Base-by-base conservation (phyloP, 1,140 invertebrate genomes). In the Polypedilum pembai region DNA sequence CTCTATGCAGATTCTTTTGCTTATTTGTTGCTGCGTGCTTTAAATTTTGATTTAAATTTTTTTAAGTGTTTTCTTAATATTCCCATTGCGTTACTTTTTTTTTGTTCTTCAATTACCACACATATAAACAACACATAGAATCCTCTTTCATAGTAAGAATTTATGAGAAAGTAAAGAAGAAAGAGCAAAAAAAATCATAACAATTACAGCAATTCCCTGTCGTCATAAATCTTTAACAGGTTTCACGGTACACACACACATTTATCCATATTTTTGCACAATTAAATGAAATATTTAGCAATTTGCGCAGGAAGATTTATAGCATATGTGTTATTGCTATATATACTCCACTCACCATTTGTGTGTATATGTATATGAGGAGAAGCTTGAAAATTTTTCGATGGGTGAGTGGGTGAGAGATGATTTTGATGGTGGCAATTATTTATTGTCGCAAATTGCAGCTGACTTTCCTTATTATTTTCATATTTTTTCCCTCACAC, bases 201-300 rank as follows among this genome's bases (percentile, higher is more conserved):
- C 45, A 56, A 56, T 56, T 56, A 56, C 45, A 56, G 45, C 45
- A 56, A 56, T 56, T 56, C 45, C 45, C 12, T 56, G 45, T 56
- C 45, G 45, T 56, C 45, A 56, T 56, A 56, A 56, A 56, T 56
- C 45, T 56, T 56, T 56, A 56, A 56, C 45, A 56, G 45, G 45
- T 56, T 56, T 56, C 45, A 56, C 45, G 45, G 45, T 56, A 56
- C 12, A 56, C 45, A 56, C 45, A 56, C 24, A 33, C 24, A 33
- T 33, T 33, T 56, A 56, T 56, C 45, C 45, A 56, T 56, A 56
- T 56, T 56, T 56, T 56, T 56, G 45, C 45, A 56, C 45, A 56
- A 56, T 56, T 56, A 56, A 56, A 56, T 56, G 45, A 56, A 56
- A 56, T 56, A 56, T 56, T 56, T 56, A 56, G 45, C 45, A 56